Evolutionary conservation across 1,140 invertebrate genomes (phyloP).

Genomic region (Sitophilus oryzae): DNA sequence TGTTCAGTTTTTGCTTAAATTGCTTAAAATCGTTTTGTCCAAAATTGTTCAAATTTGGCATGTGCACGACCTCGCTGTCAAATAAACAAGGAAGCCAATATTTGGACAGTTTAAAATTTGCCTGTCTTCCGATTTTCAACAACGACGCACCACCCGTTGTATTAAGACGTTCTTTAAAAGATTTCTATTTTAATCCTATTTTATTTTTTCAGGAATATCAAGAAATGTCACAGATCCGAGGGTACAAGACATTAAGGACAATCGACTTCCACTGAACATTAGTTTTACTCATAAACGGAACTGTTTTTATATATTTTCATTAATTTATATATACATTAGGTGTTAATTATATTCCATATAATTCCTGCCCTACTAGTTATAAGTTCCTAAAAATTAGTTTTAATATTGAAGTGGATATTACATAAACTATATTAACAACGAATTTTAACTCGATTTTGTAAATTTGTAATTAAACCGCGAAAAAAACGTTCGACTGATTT

Average conservation of each 20-base stretch:
- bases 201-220: constrained; percentile 36
- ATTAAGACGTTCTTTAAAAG: constrained; percentile 2
- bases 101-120: too few relatives aligned
- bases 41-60: too few relatives aligned
- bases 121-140: too few relatives aligned
- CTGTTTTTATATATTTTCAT: constrained; percentile 10
- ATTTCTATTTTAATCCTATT: not conserved
- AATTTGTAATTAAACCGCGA: constrained; percentile 8
- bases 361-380: constrained; percentile 33
- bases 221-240: constrained; percentile 34
- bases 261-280: not conserved
- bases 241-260: constrained; percentile 1
- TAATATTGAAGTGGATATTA: not conserved
- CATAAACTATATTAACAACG: not conserved
- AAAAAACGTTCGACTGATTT: too few relatives aligned
- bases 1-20: too few relatives aligned
- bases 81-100: too few relatives aligned
- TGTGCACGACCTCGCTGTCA: too few relatives aligned
- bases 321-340: constrained; percentile 18
- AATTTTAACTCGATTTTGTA: not conserved
- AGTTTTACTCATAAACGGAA: not conserved
- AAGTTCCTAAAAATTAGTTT: constrained; percentile 36
- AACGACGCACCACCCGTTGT: too few relatives aligned
- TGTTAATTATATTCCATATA: constrained; percentile 20
- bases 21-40: too few relatives aligned